Evolutionary conservation across 2,113 vertebrate genomes (phyloP).

Genomic region (Leucopsar rothschildi): DNA sequence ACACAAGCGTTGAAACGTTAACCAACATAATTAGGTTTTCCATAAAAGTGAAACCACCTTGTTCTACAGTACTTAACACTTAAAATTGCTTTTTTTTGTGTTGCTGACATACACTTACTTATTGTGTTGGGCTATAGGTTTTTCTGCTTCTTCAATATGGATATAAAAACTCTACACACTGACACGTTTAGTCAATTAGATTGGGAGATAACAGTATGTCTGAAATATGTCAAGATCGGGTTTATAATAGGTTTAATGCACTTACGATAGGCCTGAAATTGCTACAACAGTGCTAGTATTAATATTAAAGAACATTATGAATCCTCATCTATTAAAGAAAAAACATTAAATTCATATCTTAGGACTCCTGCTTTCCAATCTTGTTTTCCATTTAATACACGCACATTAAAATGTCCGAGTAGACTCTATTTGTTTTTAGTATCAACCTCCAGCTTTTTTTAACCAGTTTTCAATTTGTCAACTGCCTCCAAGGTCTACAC

Average conservation of each 20-base stretch:
- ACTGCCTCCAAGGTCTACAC: neutral
- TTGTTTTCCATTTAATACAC: neutral
- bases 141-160: neutral
- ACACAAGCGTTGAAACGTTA: neutral
- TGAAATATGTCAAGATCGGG: neutral
- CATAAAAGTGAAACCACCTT: neutral
- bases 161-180: neutral
- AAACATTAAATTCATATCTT: neutral
- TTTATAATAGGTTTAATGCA: slow-evolving; percentile 12
- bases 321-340: neutral
- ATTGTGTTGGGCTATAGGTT: neutral
- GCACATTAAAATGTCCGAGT: neutral
- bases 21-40: neutral
- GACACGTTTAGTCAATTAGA: neutral
- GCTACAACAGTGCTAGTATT: neutral
- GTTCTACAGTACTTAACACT: neutral
- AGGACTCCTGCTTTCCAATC: neutral
- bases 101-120: neutral
- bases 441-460: neutral
- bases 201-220: neutral
- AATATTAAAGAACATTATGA: neutral
- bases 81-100: neutral
- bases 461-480: neutral
- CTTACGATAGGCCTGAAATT: neutral
- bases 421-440: neutral